Evolutionary conservation across 2,113 vertebrate species (phyloP).

Genomic region (Arizona elegans): DNA sequence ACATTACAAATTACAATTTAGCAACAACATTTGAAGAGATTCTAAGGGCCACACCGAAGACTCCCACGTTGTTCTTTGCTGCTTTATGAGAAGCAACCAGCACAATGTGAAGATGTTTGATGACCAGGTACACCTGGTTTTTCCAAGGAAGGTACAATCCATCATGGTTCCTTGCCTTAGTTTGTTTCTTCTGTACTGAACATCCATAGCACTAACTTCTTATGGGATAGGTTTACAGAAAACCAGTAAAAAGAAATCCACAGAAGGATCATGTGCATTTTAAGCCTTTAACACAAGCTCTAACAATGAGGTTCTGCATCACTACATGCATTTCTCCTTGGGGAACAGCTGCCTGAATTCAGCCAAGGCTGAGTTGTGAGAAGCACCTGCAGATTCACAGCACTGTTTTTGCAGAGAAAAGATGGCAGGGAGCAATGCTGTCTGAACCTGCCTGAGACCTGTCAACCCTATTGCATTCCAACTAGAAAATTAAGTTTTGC

Average conservation of each 20-base stretch:
- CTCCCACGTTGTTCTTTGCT: not conserved
- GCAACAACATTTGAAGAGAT: not conserved
- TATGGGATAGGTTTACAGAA: not conserved
- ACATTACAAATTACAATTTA: not conserved
- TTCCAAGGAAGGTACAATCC: not conserved
- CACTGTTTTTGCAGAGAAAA: not conserved
- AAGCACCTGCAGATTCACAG: not conserved
- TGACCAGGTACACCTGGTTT: not conserved
- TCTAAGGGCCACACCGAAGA: not conserved
- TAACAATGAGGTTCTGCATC: not conserved
- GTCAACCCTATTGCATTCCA: slow-evolving; percentile 1
- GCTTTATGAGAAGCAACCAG: not conserved
- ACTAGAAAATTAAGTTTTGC: not conserved
- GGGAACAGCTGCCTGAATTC: not conserved
- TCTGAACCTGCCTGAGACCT: not conserved
- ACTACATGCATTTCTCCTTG: not conserved
- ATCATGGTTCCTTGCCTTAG: not conserved
- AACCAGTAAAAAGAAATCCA: not conserved
- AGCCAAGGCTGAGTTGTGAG: not conserved
- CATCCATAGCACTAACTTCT: not conserved
- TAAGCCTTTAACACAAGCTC: not conserved
- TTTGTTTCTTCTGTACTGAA: not conserved
- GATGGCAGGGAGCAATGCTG: not conserved
- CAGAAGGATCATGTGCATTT: not conserved
- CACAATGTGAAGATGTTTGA: not conserved